Evolutionary conservation across 2,797 vertebrate genomes (phyloP), one percentile per base, ranked within the genome.

Genomic region (Malurus leucopterus): DNA sequence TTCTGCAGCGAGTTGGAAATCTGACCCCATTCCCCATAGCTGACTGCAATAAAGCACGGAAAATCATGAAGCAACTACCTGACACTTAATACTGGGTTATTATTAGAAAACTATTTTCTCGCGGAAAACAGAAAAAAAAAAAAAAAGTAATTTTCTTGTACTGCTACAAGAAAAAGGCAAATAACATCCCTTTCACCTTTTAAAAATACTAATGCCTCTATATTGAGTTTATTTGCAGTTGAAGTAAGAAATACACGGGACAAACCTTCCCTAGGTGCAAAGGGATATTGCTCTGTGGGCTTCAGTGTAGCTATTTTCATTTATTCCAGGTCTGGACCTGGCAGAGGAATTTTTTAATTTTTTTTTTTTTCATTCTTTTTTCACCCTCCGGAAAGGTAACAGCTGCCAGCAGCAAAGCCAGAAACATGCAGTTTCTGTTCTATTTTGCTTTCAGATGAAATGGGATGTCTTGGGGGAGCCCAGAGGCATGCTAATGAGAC

Each of bases 391-490:
- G 81, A 93, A 96, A 95, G 93, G 95, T 94, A 96, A 92, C 88
- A 95, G 91, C 92, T 96, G 93, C 95, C 96, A 96, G 90, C 93
- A 96, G 92, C 93, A 87, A 86, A 93, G 69, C 84, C 93, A 84
- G 94, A 94, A 95, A 96, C 92, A 96, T 86, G 94, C 94, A 92
- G 89, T 96, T 96, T 75, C 94, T 96, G 95, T 94, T 97, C 92
- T 92, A 93, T 95, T 88, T 95, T 93, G 88, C 91, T 85, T 95
- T 91, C 86, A 86, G 86, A 69, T 84, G 86, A 92, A 95, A 87
- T 59, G 79, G 84, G 87, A 87, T 85, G 80, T 91, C 91, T 95
- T 95, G 1, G 4, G 93, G 94, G 94, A 95, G 24, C 70, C 54
- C 72, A 34, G 38, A 93, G 86, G 90, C 83, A 92, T 93, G 82